Conservation (phyloP, 37 sponge, comb jelly and placozoan species). For the Eunapius fragilis region DNA sequence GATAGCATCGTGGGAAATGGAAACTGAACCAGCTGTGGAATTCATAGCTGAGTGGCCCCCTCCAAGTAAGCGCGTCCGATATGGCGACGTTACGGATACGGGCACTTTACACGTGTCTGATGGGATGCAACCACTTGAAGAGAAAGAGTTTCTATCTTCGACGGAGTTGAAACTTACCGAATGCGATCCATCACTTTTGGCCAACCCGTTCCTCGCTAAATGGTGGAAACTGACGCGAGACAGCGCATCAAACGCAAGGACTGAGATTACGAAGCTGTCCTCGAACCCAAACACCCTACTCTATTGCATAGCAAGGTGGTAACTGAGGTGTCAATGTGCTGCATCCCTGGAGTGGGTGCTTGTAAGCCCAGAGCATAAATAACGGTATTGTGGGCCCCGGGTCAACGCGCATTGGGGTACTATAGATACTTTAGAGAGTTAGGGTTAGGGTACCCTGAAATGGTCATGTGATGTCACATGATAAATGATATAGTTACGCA, state of each 20-base stretch:
- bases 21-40: background rate
- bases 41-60: background rate
- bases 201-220: slow-evolving; percentile 15
- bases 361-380: background rate
- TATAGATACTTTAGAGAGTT: too few relatives aligned
- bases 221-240: slow-evolving; percentile 44
- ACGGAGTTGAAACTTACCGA: background rate
- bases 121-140: background rate
- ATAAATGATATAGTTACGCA: too few relatives aligned
- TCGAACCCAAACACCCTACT: background rate
- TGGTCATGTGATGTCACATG: too few relatives aligned
- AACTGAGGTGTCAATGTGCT: background rate
- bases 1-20: background rate
- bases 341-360: background rate
- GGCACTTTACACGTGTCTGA: background rate
- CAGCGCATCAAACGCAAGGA: background rate
- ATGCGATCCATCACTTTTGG: background rate
- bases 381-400: background rate
- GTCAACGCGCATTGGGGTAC: too few relatives aligned
- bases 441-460: too few relatives aligned
- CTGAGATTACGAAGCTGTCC: background rate
- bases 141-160: background rate
- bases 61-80: background rate
- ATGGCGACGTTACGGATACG: background rate
- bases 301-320: background rate